Evolutionary conservation across 2,113 vertebrate genomes (phyloP).

Genomic region (Hypomesus transpacificus): DNA sequence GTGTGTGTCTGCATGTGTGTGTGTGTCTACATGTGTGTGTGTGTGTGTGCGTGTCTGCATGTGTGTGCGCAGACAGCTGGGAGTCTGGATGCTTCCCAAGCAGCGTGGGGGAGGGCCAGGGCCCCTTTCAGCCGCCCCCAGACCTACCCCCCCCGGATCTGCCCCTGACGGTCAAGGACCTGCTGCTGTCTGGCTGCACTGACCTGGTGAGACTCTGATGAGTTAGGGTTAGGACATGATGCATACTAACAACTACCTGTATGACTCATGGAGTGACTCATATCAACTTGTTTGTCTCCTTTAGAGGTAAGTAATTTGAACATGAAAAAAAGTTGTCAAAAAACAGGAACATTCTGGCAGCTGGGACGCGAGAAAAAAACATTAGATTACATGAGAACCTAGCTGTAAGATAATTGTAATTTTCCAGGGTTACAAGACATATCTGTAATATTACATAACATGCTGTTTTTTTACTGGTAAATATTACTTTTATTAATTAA

Average conservation of each 20-base stretch:
- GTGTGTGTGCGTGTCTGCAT: constrained; percentile 8
- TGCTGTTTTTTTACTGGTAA: too few relatives aligned
- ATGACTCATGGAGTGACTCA: constrained; percentile 6
- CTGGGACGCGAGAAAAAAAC: too few relatives aligned
- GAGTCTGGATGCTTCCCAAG: constrained; percentile 51
- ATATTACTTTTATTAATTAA: too few relatives aligned
- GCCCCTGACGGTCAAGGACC: constrained; percentile 85
- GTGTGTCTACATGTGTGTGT: not conserved
- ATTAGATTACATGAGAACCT: too few relatives aligned
- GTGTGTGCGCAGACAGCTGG: constrained; percentile 77
- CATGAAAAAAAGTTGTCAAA: too few relatives aligned
- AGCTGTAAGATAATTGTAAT: too few relatives aligned
- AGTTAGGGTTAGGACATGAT: constrained; percentile 6
- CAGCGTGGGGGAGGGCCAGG: constrained; percentile 39
- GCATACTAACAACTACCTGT: not conserved
- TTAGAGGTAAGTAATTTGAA: not conserved
- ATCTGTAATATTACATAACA: too few relatives aligned
- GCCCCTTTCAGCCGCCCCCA: constrained; percentile 32
- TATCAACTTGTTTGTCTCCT: not conserved
- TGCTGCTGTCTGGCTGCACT: constrained; percentile 79
- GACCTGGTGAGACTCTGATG: constrained; percentile 74
- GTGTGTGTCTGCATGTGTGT: not conserved
- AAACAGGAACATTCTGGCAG: too few relatives aligned
- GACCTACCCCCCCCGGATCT: constrained; percentile 34
- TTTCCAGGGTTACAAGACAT: too few relatives aligned